Base-by-base conservation (phyloP, 2,797 vertebrate genomes). In the Microcaecilia unicolor region DNA sequence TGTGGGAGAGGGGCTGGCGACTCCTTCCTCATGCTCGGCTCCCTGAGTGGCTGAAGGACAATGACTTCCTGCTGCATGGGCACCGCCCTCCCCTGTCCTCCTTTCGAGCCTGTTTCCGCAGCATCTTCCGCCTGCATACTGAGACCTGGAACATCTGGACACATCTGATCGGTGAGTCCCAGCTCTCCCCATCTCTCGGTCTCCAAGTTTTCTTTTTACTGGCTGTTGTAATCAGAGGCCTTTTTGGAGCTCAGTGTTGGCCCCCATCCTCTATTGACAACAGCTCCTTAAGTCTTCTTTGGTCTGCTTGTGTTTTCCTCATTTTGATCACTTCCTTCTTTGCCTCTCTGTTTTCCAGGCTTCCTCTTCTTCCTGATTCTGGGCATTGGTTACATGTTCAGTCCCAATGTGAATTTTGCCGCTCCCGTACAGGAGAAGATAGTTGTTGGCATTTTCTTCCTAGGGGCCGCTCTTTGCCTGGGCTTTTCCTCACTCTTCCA, bases 71-170 rank as follows among this genome's bases (percentile, higher is more conserved):
- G 22, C 27, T 48, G 11, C 48, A 59, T 2, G 57, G 57, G 6
- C 52, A 60, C 28, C 36, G 52, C 6, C 57, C 52, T 1, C 56
- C 56, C 28, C 48, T 51, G 47, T 56, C 57, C 6, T 52, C 48
- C 1, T 56, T 57, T 32, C 31, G 57, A 1, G 57, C 52, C 15
- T 60, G 48, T 12, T 57, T 60, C 34, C 30, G 53, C 17, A 60
- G 52, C 36, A 56, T 56, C 31, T 60, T 60, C 43, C 34, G 39
- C 6, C 32, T 56, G 13, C 55, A 59, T 38, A 59, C 55, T 0
- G 55, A 59, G 28, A 56, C 56, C 1, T 52, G 52, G 18, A 57
- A 60, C 53, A 60, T 60, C 28, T 59, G 55, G 55, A 50, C 55
- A 4, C 57, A 52, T 9, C 39, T 60, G 8, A 31, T 60, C 9